phyloP scores from a whole-genome alignment of 2,113 vertebrate genomes.

The Hemichromis elongatus region DNA sequence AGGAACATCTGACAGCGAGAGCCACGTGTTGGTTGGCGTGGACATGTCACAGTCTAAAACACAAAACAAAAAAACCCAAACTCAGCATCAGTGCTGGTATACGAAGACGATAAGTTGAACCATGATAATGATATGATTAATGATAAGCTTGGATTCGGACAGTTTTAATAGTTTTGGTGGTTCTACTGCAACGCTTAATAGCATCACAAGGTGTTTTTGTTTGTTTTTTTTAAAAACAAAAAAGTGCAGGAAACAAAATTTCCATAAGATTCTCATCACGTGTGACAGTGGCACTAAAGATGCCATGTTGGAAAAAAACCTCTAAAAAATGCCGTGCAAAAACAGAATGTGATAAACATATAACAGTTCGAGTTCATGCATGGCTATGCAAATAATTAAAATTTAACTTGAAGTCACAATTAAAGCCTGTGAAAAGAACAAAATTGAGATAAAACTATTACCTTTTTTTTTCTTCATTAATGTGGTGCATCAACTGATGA shows the following conservation, averaged over 20 bases:
- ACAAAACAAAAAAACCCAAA: rapidly evolving
- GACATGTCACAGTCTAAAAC: not conserved
- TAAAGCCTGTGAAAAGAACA: not conserved
- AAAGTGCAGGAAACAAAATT: too few species aligned
- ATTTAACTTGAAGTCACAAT: not conserved
- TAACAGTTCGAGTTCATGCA: too few species aligned
- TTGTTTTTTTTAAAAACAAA: too few species aligned
- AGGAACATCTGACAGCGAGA: not conserved
- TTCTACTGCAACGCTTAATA: too few species aligned
- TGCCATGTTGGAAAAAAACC: too few species aligned
- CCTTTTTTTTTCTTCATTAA: not conserved
- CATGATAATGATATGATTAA: not conserved
- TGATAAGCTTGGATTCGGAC: not conserved
- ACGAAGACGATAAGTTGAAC: not conserved
- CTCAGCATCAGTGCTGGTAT: not conserved
- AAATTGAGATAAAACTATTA: not conserved
- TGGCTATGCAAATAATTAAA: too few species aligned
- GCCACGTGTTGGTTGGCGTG: not conserved
- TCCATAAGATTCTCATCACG: too few species aligned
- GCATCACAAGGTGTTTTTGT: too few species aligned
- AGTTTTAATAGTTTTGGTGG: too few species aligned
- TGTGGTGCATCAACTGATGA: not conserved
- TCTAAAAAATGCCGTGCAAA: too few species aligned
- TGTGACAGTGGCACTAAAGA: too few species aligned
- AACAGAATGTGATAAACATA: too few species aligned